phyloP scores from a whole-genome alignment of 2,888 invertebrate genomes.

The Eupithecia abbreviata region DNA sequence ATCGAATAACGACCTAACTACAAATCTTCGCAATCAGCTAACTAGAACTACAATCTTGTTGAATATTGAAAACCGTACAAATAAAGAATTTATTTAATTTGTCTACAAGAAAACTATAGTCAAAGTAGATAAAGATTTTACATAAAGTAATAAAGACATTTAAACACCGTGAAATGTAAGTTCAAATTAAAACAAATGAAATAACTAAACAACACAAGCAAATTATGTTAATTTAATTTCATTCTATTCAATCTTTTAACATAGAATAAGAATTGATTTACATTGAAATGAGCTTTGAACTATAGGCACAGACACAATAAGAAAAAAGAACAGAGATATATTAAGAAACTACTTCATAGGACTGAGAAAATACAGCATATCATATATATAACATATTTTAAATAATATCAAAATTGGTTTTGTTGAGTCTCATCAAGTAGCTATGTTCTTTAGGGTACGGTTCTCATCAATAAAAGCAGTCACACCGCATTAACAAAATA shows the following conservation, averaged over 20 bases:
- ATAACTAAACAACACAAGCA: background rate
- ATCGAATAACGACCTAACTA: slow-evolving; percentile 49
- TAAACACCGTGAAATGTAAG: background rate
- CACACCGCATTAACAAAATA: slow-evolving; percentile 36
- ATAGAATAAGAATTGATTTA: background rate
- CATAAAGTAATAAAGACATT: background rate
- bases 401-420: too few relatives aligned
- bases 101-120: background rate
- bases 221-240: background rate
- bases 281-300: background rate
- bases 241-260: background rate
- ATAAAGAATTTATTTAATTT: slow-evolving; percentile 2
- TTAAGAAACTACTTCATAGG: background rate
- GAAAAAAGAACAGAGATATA: background rate
- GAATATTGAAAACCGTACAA: slow-evolving; percentile 23
- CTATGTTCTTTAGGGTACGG: slow-evolving; percentile 15
- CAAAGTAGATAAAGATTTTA: too few relatives aligned
- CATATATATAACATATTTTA: background rate
- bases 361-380: background rate
- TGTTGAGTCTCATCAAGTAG: background rate
- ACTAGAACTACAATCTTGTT: slow-evolving; percentile 27
- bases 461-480: slow-evolving; percentile 28
- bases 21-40: slow-evolving; percentile 43
- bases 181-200: background rate
- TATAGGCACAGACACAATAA: background rate